Conservation (phyloP, 2,797 vertebrate genomes). For the Hippocampus kuda region DNA sequence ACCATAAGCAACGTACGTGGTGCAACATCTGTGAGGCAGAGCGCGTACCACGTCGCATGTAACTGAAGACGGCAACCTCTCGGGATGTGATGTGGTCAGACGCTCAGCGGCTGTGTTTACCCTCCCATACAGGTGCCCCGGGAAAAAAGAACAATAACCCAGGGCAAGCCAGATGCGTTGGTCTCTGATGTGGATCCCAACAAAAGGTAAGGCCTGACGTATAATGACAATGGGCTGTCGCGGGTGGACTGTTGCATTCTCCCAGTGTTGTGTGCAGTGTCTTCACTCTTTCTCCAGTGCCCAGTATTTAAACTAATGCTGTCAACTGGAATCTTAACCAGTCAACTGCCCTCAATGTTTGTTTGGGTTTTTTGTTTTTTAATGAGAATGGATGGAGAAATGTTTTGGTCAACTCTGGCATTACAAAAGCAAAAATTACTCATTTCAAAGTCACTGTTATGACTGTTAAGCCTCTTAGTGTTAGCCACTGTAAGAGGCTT, state of each 20-base stretch:
- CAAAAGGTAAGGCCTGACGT: conserved; percentile 78
- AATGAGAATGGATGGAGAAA: too few species aligned
- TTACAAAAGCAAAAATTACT: too few species aligned
- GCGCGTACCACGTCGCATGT: conserved; percentile 17
- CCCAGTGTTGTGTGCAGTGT: not conserved
- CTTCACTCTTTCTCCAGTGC: not conserved
- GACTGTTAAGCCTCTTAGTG: too few species aligned
- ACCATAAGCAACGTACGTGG: not conserved
- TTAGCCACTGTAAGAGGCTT: too few species aligned
- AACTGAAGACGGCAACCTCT: conserved; percentile 46
- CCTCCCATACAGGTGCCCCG: conserved; percentile 80
- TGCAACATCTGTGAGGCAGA: conserved; percentile 44
- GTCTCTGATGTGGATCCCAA: conserved; percentile 87
- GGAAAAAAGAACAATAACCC: conserved; percentile 81
- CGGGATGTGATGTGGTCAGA: conserved; percentile 65
- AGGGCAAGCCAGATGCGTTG: conserved; percentile 80
- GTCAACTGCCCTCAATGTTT: too few species aligned
- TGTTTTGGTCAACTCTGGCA: too few species aligned
- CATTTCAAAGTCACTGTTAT: too few species aligned
- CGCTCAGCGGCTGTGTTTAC: conserved; percentile 66
- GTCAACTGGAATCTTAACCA: too few species aligned
- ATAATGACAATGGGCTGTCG: not conserved
- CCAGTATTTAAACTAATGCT: too few species aligned
- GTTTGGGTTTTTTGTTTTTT: too few species aligned
- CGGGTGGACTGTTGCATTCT: not conserved